These are phyloP conservation scores for Triplophysa rosa DNA, from an alignment of 2,113 vertebrate genomes.

Conservation along the genomic window DNA sequence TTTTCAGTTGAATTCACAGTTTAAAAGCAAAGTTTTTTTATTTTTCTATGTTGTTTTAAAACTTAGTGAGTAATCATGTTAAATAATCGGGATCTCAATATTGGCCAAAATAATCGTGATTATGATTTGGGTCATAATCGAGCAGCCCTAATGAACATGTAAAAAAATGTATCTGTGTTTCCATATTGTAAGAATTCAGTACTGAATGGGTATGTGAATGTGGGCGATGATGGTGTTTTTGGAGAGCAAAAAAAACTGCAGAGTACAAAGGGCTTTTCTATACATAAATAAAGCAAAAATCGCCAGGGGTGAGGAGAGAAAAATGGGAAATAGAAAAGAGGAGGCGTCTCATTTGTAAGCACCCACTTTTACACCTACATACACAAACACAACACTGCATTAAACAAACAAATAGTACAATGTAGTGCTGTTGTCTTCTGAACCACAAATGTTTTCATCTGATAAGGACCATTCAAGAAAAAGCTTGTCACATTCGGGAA, in stretches of 20 bases:
- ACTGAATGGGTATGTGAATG: constrained; percentile 8
- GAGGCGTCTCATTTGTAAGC: constrained; percentile 35
- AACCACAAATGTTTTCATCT: not conserved
- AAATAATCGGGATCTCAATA: no score
- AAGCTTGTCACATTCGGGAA: not conserved
- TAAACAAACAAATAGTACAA: constrained; percentile 27
- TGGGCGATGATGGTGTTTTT: constrained; percentile 34
- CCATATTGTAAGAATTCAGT: no score
- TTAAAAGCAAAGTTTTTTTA: no score
- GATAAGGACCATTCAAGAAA: not conserved
- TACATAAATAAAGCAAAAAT: constrained; percentile 34
- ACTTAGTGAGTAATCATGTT: no score
- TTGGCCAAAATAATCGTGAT: no score
- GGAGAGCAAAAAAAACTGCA: constrained; percentile 1
- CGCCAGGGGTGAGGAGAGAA: not conserved
- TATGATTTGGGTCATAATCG: no score
- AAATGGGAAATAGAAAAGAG: constrained; percentile 5
- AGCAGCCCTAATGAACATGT: no score
- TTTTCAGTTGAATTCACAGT: no score
- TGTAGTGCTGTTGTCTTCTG: not conserved
- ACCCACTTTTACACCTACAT: constrained; percentile 48
- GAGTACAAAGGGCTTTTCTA: constrained; percentile 21
- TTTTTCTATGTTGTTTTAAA: no score
- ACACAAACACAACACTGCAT: not conserved
- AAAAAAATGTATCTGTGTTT: no score